Percentiles rank a stretch among this genome's conserved stretches.
These are phyloP conservation scores for Ptiloglossa arizonensis DNA, from an alignment of 1,140 invertebrate species.

Conservation along the genomic window DNA sequence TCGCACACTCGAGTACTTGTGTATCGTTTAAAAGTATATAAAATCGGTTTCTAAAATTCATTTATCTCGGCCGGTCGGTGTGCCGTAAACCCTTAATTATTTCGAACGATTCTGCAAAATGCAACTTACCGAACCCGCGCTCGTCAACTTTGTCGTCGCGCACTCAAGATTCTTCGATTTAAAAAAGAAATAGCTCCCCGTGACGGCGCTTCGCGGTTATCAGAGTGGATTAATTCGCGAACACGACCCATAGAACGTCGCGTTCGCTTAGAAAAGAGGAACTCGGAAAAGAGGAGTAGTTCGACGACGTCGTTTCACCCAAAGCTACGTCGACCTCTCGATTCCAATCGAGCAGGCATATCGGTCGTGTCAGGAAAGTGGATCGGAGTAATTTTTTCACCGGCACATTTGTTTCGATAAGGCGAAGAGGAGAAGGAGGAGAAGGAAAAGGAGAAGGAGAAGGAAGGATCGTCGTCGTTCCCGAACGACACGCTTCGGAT, in stretches of 20 bases:
- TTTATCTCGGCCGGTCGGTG: too few relatives aligned
- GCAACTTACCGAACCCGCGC: too few relatives aligned
- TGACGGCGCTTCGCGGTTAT: background rate
- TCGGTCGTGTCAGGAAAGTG: conserved; percentile 9
- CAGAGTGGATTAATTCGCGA: too few relatives aligned
- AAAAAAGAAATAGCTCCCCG: too few relatives aligned
- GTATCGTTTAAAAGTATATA: too few relatives aligned
- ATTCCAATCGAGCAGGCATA: conserved; percentile 18
- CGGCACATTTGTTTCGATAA: conserved; percentile 5
- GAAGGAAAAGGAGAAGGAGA: too few relatives aligned
- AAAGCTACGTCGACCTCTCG: conserved; percentile 24
- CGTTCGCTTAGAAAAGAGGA: background rate
- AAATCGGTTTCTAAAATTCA: too few relatives aligned
- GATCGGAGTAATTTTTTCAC: background rate
- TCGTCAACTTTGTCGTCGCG: background rate
- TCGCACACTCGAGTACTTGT: too few relatives aligned
- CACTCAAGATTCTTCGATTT: too few relatives aligned
- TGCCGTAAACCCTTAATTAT: too few relatives aligned
- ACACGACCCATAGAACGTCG: background rate
- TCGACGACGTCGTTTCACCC: conserved; percentile 7
- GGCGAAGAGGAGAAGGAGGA: too few relatives aligned
- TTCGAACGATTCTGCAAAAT: too few relatives aligned
- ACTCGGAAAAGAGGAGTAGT: background rate
- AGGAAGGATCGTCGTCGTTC: background rate
- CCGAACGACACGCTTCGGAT: background rate